Evolutionary conservation across 2,888 invertebrate species (phyloP), one percentile per base, ranked within the genome.

Genomic region (Blomia tropicalis): DNA sequence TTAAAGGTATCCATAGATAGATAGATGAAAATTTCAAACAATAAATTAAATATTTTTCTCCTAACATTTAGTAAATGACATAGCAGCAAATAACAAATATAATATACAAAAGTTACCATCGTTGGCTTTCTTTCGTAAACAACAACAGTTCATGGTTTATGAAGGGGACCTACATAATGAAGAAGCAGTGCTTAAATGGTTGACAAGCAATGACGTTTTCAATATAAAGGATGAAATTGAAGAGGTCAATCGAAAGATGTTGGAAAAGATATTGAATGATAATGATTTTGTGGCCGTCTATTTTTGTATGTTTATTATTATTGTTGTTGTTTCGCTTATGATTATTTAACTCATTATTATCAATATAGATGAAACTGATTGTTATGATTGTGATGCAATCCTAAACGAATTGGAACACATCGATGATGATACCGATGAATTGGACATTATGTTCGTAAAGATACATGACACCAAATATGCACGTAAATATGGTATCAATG

Each of bases 221-320:
- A 90, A 91, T 76, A 84, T 91, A 60, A 90, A 89, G 77, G 91
- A 90, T 72, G 91, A 91, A 80, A 93, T 93, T 71, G 92, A 92
- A 74, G 92, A 93, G 73, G 93, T 95, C 7, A 92, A 93, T 75
- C 83, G 87, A 66, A 91, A 92, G 76, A 92, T 92, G 89, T 78
- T 93, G 70, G 91, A 93, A 71, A 93, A 93, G 76, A 77, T 93
- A 23, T 76, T 93, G 60, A 88, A 91, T 68, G 93, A 93, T 73
- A 91, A 91, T 70, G 92, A 92, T 76, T 93, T 90, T 72, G 79
- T 95, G 58, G 86, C 91, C 4, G 91, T 95, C 60, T 92, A 87
- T 74, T 93, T 93, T 75, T 95, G 92, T 93, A 79, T 82, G 86
- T 81, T n/a, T n/a, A n/a, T n/a, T n/a, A n/a, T n/a, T n/a, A 43